phyloP scores from a whole-genome alignment of 2,113 vertebrate genomes.

The Lagopus leucura region DNA sequence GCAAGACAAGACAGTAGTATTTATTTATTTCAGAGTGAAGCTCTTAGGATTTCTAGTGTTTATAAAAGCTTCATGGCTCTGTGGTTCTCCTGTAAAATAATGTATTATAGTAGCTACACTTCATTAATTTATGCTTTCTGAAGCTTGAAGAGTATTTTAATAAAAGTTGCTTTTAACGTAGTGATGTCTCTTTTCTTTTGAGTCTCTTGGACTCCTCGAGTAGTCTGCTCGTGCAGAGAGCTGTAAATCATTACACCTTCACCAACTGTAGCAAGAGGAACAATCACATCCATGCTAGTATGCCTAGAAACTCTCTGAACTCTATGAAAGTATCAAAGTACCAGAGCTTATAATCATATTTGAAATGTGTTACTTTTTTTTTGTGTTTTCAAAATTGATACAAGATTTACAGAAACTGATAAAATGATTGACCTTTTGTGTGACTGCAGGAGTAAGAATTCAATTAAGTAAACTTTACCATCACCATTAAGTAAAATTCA shows the following conservation, averaged over 20 bases:
- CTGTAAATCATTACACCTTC: neutral
- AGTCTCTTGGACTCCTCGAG: neutral
- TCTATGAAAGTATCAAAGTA: neutral
- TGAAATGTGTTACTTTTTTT: neutral
- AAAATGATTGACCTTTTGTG: neutral
- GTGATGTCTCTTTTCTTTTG: conserved; percentile 70
- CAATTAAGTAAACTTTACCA: accelerated
- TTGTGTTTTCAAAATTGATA: neutral
- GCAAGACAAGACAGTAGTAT: conserved; percentile 18
- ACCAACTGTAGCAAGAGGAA: neutral
- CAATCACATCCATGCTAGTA: neutral
- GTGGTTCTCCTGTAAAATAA: conserved; percentile 80
- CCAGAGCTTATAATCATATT: neutral
- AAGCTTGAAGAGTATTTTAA: conserved; percentile 79
- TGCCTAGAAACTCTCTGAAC: neutral
- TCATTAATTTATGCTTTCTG: conserved; percentile 77
- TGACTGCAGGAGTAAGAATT: neutral
- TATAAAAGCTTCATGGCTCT: conserved; percentile 55
- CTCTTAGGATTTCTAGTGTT: conserved; percentile 45
- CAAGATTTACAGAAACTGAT: accelerated
- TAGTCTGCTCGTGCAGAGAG: neutral
- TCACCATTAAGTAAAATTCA: accelerated
- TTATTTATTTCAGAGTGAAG: conserved; percentile 69
- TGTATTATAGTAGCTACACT: conserved; percentile 79
- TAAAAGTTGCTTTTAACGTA: conserved; percentile 81